Base-by-base conservation (phyloP, 1,140 invertebrate genomes). In the Mizuhopecten yessoensis region DNA sequence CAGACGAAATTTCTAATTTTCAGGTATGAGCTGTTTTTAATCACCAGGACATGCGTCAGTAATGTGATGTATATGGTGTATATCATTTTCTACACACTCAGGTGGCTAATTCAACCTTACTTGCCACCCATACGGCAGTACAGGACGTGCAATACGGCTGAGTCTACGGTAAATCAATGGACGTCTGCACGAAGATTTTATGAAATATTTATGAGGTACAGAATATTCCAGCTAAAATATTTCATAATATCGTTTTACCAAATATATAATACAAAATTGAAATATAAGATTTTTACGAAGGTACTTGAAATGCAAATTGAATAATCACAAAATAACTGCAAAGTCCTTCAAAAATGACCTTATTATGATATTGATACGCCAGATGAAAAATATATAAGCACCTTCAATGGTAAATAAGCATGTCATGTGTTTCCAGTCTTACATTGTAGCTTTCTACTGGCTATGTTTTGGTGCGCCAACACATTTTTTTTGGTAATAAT, bases 121-220 rank as follows among this genome's bases (percentile, higher is more conserved):
- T n/a, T 75, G 29, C n/a, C 57, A 75, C 57, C 57, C 57, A 29
- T 75, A 75, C n/a, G n/a, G 57, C 23, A 75, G 57, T n/a, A n/a
- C n/a, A n/a, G n/a, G n/a, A n/a, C n/a, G 57, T 75, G 17, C 17
- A 45, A 45, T 13, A 13, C 29, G 36, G 13, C 13, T 5, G 36
- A 39, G 17, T 75, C 57, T n/a, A n/a, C n/a, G n/a, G n/a, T n/a
- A 29, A 75, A 75, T 75, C 57, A 29, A 75, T 9, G 20, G 23
- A 39, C 36, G 5, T 39, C 5, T 5, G 13, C 36, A 39, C 13
- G 13, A n/a, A 75, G 9, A 75, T 29, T 75, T 75, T 75, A 75
- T 75, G 23, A 75, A 75, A 75, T 75, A 75, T 75, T 75, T 75
- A 75, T 75, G 57, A 75, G 57, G 57, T 29, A 11, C 57, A 75